Conservation (phyloP, 2,113 vertebrate species). For the Coracopsis vasa region DNA sequence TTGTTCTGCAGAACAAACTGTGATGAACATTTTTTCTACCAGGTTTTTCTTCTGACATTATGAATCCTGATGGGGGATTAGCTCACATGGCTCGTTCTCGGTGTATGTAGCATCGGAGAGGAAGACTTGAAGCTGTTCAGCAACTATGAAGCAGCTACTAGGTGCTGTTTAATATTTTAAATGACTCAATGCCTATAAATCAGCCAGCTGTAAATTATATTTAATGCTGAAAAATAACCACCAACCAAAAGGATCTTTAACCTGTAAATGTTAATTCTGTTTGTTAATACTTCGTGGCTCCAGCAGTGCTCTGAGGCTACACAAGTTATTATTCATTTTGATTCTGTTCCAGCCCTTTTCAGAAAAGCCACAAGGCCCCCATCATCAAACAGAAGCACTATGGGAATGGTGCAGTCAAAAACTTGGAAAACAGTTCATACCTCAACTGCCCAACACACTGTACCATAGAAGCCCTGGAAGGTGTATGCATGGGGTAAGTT, state of each 20-base stretch:
- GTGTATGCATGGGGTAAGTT: neutral
- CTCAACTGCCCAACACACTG: neutral
- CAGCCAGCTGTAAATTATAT: slow-evolving; percentile 35
- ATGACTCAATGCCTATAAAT: slow-evolving; percentile 31
- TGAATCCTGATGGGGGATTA: too few species aligned
- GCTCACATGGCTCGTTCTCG: too few species aligned
- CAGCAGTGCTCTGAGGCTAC: neutral
- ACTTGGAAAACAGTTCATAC: neutral
- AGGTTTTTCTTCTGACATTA: too few species aligned
- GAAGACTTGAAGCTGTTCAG: slow-evolving; percentile 19
- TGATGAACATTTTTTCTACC: too few species aligned
- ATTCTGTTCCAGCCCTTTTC: neutral
- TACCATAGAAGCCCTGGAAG: neutral
- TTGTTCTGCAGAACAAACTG: too few species aligned
- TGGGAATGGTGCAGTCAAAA: neutral
- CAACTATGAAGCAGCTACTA: slow-evolving; percentile 8
- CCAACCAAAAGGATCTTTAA: slow-evolving; percentile 54
- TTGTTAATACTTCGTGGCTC: slow-evolving; percentile 46
- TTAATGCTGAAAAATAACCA: slow-evolving; percentile 53
- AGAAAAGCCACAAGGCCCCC: neutral
- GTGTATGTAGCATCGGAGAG: too few species aligned
- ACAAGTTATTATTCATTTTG: slow-evolving; percentile 27
- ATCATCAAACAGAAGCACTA: neutral
- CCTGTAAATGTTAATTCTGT: slow-evolving; percentile 61
- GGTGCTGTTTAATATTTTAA: slow-evolving; percentile 40